Base-by-base conservation (phyloP, 53 echinoderm and acorn worm genomes). In the Patiria pectinifera region DNA sequence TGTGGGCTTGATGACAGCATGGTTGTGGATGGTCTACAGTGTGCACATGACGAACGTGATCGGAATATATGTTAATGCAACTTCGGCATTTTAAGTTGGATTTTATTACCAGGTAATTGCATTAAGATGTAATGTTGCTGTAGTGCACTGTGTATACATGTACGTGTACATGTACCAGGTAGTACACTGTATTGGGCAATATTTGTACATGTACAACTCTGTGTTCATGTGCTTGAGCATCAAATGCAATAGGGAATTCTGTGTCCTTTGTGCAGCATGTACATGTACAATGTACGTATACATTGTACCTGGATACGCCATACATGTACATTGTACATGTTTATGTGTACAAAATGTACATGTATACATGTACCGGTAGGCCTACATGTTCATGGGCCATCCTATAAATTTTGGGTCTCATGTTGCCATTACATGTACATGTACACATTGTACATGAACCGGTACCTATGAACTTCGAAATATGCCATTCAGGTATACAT, bases 111-210 rank as follows among this genome's bases (percentile, higher is more conserved):
- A 66, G 66, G 66, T 66, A 18, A 11, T 11, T 66, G 19, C 6
- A 66, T 66, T 66, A 14, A 66, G 3, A 18, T 66, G 0, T 3
- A 66, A 18, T 66, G 15, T 18, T 16, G 3, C 10, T 66, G 3
- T 15, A 18, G 19, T 16, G 4, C 0, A 12, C 25, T 22, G 21
- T 13, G 3, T 22, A 2, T 24, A 76, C 76, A 76, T 76, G 24
- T 76, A 76, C 76, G n/a, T 76, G 76, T 76, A 76, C 76, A 76
- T 76, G 76, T 76, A 8, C 25, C 66, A 74, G 12, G 12, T 8
- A 60, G 19, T 16, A 66, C 10, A 66, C 66, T 66, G 66, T 18
- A 66, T 2, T 3, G 66, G 4, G 10, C 19, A 66, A 14, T 11
- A 18, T 16, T 66, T 2, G 53, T 53, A 53, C 53, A 35, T 8